Evolutionary conservation across 2,888 invertebrate genomes (phyloP).

Genomic region (Mimachlamys varia): DNA sequence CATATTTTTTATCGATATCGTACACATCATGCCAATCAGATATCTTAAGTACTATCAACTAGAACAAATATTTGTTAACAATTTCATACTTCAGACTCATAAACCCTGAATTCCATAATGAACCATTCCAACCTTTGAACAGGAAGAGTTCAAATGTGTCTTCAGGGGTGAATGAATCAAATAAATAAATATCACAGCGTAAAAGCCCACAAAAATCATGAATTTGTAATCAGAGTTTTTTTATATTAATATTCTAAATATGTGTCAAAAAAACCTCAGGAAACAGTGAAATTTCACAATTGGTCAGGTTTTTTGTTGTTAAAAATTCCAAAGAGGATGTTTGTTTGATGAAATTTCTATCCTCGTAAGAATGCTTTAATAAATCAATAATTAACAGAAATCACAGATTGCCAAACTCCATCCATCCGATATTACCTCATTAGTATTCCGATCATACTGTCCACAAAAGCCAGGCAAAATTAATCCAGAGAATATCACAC

Average conservation of each 20-base stretch:
- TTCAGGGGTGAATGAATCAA: too few relatives aligned
- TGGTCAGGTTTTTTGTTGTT: too few relatives aligned
- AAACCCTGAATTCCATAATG: too few relatives aligned
- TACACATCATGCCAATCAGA: not conserved
- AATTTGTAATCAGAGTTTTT: not conserved
- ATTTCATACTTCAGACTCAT: not conserved
- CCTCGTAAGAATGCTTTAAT: not conserved
- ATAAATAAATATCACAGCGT: not conserved
- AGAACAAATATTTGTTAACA: not conserved
- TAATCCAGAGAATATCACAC: not conserved
- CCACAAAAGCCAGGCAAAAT: not conserved
- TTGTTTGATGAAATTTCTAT: too few relatives aligned
- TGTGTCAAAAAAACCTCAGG: not conserved
- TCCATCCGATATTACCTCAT: not conserved
- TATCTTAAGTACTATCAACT: not conserved
- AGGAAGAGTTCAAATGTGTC: too few relatives aligned
- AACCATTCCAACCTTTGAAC: too few relatives aligned
- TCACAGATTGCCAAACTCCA: not conserved
- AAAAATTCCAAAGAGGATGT: too few relatives aligned
- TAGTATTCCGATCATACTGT: conserved; percentile 8
- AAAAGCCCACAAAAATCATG: not conserved
- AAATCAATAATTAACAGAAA: not conserved
- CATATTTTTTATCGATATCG: not conserved
- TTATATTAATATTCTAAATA: not conserved
- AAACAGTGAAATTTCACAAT: too few relatives aligned